Evolutionary conservation across 2,888 invertebrate genomes (phyloP).

Genomic region (Eupithecia exiguata): DNA sequence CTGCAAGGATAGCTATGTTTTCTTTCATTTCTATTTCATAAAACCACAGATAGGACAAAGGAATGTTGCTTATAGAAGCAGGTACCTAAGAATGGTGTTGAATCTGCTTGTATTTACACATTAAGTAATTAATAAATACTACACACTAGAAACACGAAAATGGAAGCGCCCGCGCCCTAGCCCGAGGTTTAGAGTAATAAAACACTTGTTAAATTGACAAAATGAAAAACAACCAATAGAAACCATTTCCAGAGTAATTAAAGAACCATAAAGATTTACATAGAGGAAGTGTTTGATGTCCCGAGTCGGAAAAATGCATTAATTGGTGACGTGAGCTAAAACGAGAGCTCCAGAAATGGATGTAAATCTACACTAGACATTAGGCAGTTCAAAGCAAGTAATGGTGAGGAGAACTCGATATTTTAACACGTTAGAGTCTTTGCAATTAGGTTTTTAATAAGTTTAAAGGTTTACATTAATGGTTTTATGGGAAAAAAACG

Average conservation of each 20-base stretch:
- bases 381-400: slow-evolving; percentile 67
- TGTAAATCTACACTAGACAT: slow-evolving; percentile 57
- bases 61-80: not conserved
- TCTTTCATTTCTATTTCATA: not conserved
- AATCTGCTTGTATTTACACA: not conserved
- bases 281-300: slow-evolving; percentile 54
- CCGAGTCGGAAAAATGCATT: slow-evolving; percentile 68
- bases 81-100: not conserved
- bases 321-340: slow-evolving; percentile 70
- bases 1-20: not conserved
- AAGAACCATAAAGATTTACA: slow-evolving; percentile 42
- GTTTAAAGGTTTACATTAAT: not conserved
- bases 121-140: not conserved
- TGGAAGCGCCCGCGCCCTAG: not conserved
- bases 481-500: not conserved
- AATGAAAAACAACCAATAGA: slow-evolving; percentile 29
- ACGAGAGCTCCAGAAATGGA: slow-evolving; percentile 60
- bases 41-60: not conserved
- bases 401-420: slow-evolving; percentile 61
- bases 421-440: slow-evolving; percentile 38
- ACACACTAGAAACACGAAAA: not conserved
- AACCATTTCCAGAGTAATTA: slow-evolving; percentile 40
- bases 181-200: not conserved
- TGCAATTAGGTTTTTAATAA: not conserved
- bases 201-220: slow-evolving; percentile 15